Evolutionary conservation across 2,797 vertebrate species (phyloP).

Genomic region (Pteronotus mesoamericanus): DNA sequence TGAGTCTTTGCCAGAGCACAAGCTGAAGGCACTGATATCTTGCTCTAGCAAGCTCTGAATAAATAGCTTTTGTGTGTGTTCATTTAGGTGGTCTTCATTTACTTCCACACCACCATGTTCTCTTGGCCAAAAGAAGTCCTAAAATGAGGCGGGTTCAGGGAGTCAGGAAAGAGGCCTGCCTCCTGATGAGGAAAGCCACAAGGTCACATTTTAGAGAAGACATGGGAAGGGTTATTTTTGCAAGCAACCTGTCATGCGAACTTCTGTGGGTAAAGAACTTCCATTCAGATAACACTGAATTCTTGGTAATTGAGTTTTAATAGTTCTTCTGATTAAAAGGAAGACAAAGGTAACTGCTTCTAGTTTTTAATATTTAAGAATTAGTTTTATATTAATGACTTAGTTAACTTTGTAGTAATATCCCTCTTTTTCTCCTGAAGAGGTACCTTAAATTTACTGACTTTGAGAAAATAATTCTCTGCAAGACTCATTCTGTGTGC

Average conservation of each 20-base stretch:
- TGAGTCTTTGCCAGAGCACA: not conserved
- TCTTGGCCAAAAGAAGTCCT: not conserved
- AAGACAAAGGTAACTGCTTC: not conserved
- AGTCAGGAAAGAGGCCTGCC: not conserved
- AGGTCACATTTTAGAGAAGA: not conserved
- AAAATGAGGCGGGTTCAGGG: not conserved
- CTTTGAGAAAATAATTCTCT: not conserved
- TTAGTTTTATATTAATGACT: not conserved
- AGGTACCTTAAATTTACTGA: not conserved
- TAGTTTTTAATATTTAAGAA: constrained; percentile 17
- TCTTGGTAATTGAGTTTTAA: not conserved
- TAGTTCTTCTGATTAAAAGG: not conserved
- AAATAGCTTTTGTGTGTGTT: not conserved
- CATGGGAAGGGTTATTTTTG: not conserved
- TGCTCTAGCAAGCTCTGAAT: not conserved
- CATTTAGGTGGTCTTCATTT: not conserved
- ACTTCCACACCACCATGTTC: not conserved
- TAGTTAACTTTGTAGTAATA: not conserved
- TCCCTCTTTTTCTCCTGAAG: not conserved
- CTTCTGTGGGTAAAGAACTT: not conserved
- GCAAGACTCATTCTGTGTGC: not conserved
- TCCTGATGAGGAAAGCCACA: not conserved
- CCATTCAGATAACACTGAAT: not conserved
- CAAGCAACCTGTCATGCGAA: not conserved
- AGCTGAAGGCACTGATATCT: not conserved